Evolutionary conservation across 2,797 vertebrate genomes (phyloP), one percentile per base, ranked within the genome.

Genomic region (Lycodopsis pacificus): DNA sequence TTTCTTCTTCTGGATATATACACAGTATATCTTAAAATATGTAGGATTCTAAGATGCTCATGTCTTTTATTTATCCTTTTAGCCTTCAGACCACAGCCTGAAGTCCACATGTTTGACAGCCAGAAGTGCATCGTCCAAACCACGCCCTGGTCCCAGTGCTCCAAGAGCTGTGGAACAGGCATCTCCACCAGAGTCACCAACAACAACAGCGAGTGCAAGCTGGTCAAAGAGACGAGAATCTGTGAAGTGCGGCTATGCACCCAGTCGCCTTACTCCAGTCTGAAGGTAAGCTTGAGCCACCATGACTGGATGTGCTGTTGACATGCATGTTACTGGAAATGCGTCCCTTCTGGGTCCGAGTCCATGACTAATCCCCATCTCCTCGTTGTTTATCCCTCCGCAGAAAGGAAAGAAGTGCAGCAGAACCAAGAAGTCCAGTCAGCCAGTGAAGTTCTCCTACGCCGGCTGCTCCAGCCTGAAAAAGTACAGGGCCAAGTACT

Each of bases 391-490:
- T 4, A 2, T 79, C 42, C 42, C 3, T 58, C 63, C 81, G 73
- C 96, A 99, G 98, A 99, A 98, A 90, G 98, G 98, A 79, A 99
- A 99, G 92, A 99, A 99, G 86, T 99, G 98, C 89, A 98, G 96
- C 87, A 96, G 98, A 90, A 99, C 97, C 73, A 98, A 94, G 92
- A 99, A 97, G 90, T 95, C 98, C 12, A 95, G 93, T 1, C 95
- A 96, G 82, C 95, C 96, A 0, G 95, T 97, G 42, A 97, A 95
- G 90, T 98, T 97, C 81, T 97, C 95, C 79, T 99, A 98, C 0
- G 97, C 97, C 0, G 98, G 98, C 38, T 99, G 98, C 86, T 96
- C 96, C 65, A 99, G 97, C 27, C 88, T 98, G 83, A 99, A 99
- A 95, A 98, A 97, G 88, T 99, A 98, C 93, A 93, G 97, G 19